Percentiles rank a stretch among this genome's conserved stretches.
Evolutionary conservation across 2,113 vertebrate species (phyloP).

Genomic region (Gnathonemus longibarbis): DNA sequence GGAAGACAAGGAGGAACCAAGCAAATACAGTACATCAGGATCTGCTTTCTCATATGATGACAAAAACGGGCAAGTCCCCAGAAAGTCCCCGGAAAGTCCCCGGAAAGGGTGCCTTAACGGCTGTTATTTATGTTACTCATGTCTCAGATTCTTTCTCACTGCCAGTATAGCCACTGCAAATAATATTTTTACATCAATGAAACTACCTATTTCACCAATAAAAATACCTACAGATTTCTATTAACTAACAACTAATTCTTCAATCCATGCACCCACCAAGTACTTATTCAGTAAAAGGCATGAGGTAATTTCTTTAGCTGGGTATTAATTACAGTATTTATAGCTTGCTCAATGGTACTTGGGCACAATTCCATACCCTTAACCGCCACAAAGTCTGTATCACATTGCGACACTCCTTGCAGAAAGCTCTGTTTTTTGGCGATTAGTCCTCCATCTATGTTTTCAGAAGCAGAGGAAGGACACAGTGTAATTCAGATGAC

Average conservation of each 20-base stretch:
- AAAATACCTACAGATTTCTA: neutral
- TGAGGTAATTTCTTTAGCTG: neutral
- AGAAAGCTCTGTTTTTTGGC: neutral
- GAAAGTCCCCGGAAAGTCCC: too few relatives aligned
- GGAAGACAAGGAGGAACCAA: neutral
- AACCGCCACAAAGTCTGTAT: neutral
- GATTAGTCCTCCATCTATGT: neutral
- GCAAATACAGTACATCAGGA: neutral
- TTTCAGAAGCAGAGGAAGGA: neutral
- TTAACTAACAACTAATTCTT: neutral
- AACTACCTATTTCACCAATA: neutral
- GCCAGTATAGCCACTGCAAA: neutral
- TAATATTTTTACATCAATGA: neutral
- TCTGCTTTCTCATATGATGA: neutral
- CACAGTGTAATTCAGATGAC: neutral
- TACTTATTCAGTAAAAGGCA: neutral
- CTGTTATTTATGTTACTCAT: neutral
- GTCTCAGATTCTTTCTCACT: neutral
- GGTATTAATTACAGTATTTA: neutral
- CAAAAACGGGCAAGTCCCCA: neutral
- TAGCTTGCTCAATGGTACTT: neutral
- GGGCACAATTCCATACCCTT: neutral
- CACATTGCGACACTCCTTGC: neutral
- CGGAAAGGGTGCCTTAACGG: neutral
- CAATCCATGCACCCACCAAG: neutral